Percentiles rank a stretch among this genome's conserved stretches.
Evolutionary conservation across 1,140 invertebrate species (phyloP).

Genomic region (Ylistrum balloti): DNA sequence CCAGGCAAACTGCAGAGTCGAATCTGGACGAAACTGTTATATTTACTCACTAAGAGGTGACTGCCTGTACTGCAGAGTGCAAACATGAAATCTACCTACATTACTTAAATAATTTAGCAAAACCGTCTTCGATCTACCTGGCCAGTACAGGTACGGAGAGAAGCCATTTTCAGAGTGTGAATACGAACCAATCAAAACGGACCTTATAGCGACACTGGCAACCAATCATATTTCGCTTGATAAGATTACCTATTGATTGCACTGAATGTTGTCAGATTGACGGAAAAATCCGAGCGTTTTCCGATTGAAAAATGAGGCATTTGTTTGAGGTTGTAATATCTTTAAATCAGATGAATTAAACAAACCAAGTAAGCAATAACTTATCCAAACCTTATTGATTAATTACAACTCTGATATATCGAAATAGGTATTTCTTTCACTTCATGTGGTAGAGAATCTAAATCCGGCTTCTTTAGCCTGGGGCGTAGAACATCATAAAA

Average conservation of each 20-base stretch:
- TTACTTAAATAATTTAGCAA: neutral
- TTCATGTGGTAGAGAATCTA: no score
- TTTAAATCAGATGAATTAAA: no score
- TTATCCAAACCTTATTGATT: no score
- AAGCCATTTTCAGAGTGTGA: constrained; percentile 38
- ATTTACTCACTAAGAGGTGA: neutral
- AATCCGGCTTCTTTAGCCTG: no score
- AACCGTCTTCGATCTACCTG: constrained; percentile 23
- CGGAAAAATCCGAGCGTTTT: neutral
- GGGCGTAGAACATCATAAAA: no score
- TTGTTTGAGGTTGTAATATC: no score
- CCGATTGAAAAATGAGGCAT: no score
- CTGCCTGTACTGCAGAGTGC: neutral
- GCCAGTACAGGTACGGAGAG: constrained; percentile 2
- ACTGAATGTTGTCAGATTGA: neutral
- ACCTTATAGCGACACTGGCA: constrained; percentile 37
- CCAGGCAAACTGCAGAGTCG: neutral
- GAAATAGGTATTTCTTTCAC: no score
- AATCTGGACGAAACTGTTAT: neutral
- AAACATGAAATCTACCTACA: neutral
- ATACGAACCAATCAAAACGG: neutral
- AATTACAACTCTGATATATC: no score
- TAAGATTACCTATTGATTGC: neutral
- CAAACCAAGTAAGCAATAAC: no score
- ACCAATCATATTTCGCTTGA: constrained; percentile 18